These are phyloP conservation scores for Gortyna flavago DNA, from an alignment of 2,888 invertebrate genomes.

Conservation along the genomic window DNA sequence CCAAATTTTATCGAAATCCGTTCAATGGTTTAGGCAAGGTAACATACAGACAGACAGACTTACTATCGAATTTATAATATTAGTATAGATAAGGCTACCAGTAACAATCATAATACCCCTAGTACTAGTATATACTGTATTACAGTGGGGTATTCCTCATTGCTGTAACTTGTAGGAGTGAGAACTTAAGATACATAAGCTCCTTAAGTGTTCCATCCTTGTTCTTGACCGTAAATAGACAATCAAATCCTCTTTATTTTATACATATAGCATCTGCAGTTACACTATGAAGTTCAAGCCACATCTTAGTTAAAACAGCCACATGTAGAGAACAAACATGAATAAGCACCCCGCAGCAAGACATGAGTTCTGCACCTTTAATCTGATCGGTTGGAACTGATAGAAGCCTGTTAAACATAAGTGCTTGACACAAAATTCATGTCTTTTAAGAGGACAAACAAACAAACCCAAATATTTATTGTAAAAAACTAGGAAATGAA, in stretches of 20 bases:
- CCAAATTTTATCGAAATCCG: no score
- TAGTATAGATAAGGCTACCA: neutral
- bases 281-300: constrained; percentile 26
- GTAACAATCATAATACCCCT: neutral
- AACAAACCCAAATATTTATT: neutral
- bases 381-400: neutral
- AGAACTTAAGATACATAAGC: neutral
- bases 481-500: no score
- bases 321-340: constrained; percentile 53
- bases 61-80: no score
- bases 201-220: neutral
- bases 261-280: constrained; percentile 34
- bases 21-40: no score
- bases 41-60: no score
- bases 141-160: neutral
- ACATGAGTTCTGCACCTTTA: neutral
- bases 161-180: neutral
- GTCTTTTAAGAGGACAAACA: constrained; percentile 1
- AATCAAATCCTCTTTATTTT: neutral
- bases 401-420: neutral
- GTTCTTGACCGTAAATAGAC: neutral
- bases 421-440: constrained; percentile 4
- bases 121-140: neutral
- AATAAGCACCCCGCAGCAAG: neutral
- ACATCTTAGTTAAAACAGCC: constrained; percentile 48